A percentile compares a stretch with the other conserved stretches of the same genome.
Evolutionary conservation across 1,140 invertebrate genomes (phyloP).

Genomic region (Leptinotarsa undecemlineata): DNA sequence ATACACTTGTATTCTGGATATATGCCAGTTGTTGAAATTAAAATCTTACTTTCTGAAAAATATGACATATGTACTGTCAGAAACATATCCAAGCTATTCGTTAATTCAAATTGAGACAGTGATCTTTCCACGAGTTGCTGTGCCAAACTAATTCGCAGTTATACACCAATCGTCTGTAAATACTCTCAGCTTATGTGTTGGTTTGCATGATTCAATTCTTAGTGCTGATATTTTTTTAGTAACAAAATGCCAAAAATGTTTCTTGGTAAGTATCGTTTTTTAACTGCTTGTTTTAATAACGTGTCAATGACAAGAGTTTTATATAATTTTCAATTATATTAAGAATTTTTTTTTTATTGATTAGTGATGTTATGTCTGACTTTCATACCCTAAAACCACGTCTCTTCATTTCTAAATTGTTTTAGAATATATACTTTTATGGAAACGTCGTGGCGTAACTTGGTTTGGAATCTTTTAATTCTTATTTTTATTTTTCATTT

Average conservation of each 20-base stretch:
- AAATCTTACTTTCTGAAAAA: not conserved
- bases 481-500: too few species aligned
- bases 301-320: too few species aligned
- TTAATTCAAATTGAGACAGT: not conserved
- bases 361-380: too few species aligned
- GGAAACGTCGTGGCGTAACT: too few species aligned
- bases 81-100: not conserved
- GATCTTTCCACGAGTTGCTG: not conserved
- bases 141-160: not conserved
- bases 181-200: not conserved
- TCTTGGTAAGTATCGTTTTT: not conserved
- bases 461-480: too few species aligned
- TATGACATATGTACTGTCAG: not conserved
- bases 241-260: not conserved
- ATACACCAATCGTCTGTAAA: not conserved
- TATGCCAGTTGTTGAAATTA: slow-evolving; percentile 1
- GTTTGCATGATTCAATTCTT: not conserved
- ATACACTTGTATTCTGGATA: not conserved
- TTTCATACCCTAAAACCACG: too few species aligned
- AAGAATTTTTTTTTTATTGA: too few species aligned
- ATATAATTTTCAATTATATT: too few species aligned
- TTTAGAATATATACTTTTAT: too few species aligned
- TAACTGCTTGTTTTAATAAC: too few species aligned
- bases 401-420: too few species aligned
- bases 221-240: not conserved